Conservation (phyloP, 2,113 vertebrate genomes). For the Chroicocephalus ridibundus region DNA sequence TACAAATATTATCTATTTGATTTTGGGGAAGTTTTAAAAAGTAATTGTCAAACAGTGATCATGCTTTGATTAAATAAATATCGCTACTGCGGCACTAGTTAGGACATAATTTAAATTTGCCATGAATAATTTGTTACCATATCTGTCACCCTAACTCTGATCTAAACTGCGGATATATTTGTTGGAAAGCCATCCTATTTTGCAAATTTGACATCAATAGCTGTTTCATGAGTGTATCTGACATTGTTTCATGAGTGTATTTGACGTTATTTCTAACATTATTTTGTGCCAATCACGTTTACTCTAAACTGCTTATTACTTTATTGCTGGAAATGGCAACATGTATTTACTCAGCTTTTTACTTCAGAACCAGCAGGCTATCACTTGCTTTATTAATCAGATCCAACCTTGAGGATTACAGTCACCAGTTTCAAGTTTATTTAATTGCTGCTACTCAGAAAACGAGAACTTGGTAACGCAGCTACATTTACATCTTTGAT, state of each 20-base stretch:
- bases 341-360: conserved; percentile 72
- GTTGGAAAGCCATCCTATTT: conserved; percentile 37
- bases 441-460: conserved; percentile 68
- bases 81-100: conserved; percentile 22
- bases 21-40: conserved; percentile 61
- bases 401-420: conserved; percentile 68
- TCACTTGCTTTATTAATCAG: conserved; percentile 71
- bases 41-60: conserved; percentile 70
- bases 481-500: conserved; percentile 53
- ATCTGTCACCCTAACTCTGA: conserved; percentile 38
- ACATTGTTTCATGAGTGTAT: conserved; percentile 48
- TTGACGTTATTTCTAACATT: conserved; percentile 60
- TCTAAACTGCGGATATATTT: conserved; percentile 52
- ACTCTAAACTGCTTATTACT: conserved; percentile 67
- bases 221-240: conserved; percentile 42
- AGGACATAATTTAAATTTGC: conserved; percentile 56
- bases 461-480: conserved; percentile 56
- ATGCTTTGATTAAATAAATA: conserved; percentile 70
- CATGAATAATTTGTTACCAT: conserved; percentile 63
- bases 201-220: conserved; percentile 59
- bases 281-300: conserved; percentile 71
- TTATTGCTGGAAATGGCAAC: conserved; percentile 69
- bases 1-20: conserved; percentile 49
- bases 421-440: conserved; percentile 59
- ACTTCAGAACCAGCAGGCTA: conserved; percentile 73